Base-by-base conservation (phyloP, 2,113 vertebrate species). In the Erythrocercus mccallii region DNA sequence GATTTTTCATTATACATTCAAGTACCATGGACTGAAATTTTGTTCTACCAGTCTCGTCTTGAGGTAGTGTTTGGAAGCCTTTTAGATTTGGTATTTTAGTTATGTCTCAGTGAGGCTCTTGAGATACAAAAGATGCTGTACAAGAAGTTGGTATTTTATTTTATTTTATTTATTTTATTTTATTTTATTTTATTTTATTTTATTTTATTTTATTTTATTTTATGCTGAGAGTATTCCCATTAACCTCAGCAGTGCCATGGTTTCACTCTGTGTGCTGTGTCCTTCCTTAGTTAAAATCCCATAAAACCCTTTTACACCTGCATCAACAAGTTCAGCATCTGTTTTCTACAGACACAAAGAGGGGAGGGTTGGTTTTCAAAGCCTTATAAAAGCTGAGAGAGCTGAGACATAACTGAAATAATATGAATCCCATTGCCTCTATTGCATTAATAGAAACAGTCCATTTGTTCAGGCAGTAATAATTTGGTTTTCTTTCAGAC, bases 1-100 rank as follows among this genome's bases (percentile, higher is more conserved):
- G 85, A 94, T 93, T 96, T 96, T 97, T 95, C 89, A 87, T 96
- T 95, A 84, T 92, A 60, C 37, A 74, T 96, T 92, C 88, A 92
- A 86, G 93, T 61, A 71, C 51, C 77, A 48, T 7, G 87, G 82
- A n/a, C 82, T 51, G 56, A 96, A 93, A 84, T 95, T 96, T 90
- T 90, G 72, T 86, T 85, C 72, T 76, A 44, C 64, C 64, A 33
- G 76, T 80, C 60, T 88, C 25, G 8, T 90, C 64, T 72, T 81
- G 68, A 96, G 85, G 61, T 83, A 71, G 68, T 25, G 64, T 90
- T 93, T 77, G 80, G 72, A 57, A 90, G 56, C 79, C 80, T 92
- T 93, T 93, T 90, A 68, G 35, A 83, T 94, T 94, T 84, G 38
- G 40, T 86, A 38, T 90, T 96, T 94, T 84, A 95, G 76, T 95